Base-by-base conservation (phyloP, 1,140 invertebrate species). In the Chironomus tepperi region DNA sequence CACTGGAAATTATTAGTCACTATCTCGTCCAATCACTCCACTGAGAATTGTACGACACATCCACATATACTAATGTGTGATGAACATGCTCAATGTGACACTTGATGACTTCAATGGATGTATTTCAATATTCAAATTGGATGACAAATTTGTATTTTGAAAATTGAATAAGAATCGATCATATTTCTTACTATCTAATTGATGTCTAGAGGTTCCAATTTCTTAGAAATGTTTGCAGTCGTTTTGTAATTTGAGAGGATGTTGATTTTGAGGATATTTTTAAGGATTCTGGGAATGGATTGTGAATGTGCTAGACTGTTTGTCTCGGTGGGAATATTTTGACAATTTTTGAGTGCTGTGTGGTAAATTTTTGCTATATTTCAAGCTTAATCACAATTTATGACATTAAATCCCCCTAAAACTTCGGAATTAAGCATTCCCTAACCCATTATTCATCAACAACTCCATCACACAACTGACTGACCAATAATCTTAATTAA, bases 51-150 rank as follows among this genome's bases (percentile, higher is more conserved):
- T 2, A 57, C 1, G 3, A 15, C 3, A n/a, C n/a, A 5, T 57
- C 47, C 47, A 57, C n/a, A 57, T 57, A 57, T 57, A 57, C n/a
- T n/a, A n/a, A 57, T 57, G 47, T 57, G 47, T 57, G 47, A 57
- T 15, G 12, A 34, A 57, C 12, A 57, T 57, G 47, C 47, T 34
- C 24, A 34, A 34, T 34, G 24, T 34, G 24, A 34, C 24, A 34
- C 24, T 34, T 34, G 24, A 34, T 34, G 24, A 34, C 24, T 2
- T 34, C 24, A 34, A 34, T 34, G 24, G 24, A 34, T 34, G 24
- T 34, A 34, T 34, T 34, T 34, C 24, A 34, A 47, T 47, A 47
- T 47, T 9, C 43, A 57, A n/a, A n/a, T n/a, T 12, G n/a, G 12
- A 57, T 57, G 47, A 57, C 47, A 57, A 57, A 57, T 57, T 57